These are phyloP conservation scores for Fragum whitleyi DNA, from an alignment of 2,888 invertebrate genomes.

Conservation along the genomic window DNA sequence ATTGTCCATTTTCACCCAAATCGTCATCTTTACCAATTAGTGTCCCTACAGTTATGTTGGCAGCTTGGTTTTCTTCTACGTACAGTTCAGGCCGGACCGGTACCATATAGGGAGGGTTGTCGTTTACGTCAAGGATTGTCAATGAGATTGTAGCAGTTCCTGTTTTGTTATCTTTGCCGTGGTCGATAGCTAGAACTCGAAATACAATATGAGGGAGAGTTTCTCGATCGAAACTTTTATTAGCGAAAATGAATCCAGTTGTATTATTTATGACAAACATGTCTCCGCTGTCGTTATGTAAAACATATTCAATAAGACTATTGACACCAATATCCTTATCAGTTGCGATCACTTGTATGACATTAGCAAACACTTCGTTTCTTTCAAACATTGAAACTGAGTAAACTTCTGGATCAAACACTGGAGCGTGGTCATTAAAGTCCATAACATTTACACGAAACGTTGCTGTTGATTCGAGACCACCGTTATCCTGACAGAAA, in stretches of 20 bases:
- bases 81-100: conserved; percentile 54
- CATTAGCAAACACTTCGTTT: conserved; percentile 84
- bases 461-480: conserved; percentile 65
- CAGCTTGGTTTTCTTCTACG: conserved; percentile 55
- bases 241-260: conserved; percentile 71
- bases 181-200: conserved; percentile 63
- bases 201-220: conserved; percentile 48
- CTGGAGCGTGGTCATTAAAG: conserved; percentile 96
- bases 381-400: conserved; percentile 70
- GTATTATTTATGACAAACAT: conserved; percentile 64
- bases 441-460: conserved; percentile 88
- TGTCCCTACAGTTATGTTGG: conserved; percentile 54
- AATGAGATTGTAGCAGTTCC: conserved; percentile 68
- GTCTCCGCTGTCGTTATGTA: conserved; percentile 43
- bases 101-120: conserved; percentile 63
- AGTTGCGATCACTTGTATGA: conserved; percentile 93
- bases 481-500: conserved; percentile 87
- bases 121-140: conserved; percentile 63
- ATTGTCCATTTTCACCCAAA: conserved; percentile 70
- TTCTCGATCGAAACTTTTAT: conserved; percentile 69
- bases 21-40: conserved; percentile 68
- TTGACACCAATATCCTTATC: conserved; percentile 87
- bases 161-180: conserved; percentile 55
- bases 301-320: conserved; percentile 65
- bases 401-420: conserved; percentile 87